These are phyloP conservation scores for Ecliptopera silaceata DNA, from an alignment of 2,888 invertebrate genomes.

Conservation along the genomic window DNA sequence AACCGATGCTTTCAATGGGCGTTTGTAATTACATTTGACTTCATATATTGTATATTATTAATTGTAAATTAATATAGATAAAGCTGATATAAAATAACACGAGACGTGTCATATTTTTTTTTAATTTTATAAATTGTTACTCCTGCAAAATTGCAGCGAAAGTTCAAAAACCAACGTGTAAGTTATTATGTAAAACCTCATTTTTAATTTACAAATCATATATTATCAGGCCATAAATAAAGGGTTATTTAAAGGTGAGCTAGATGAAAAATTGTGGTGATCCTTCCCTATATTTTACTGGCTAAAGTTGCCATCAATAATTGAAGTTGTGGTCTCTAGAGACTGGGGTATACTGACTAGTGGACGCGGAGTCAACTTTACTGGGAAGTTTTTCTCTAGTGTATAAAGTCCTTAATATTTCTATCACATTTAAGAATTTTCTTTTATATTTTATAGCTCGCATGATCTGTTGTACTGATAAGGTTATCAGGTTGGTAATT, in stretches of 20 bases:
- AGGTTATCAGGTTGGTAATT: no score
- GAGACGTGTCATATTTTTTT: conserved; percentile 11
- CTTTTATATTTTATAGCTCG: no score
- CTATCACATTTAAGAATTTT: no score
- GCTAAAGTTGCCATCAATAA: conserved; percentile 81
- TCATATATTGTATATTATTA: neutral
- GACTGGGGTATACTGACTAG: conserved; percentile 63
- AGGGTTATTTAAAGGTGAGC: conserved; percentile 62
- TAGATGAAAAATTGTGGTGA: conserved; percentile 68
- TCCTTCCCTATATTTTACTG: conserved; percentile 72
- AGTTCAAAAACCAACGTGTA: conserved; percentile 21
- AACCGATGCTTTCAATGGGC: no score
- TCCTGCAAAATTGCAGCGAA: conserved; percentile 28
- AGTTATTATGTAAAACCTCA: conserved; percentile 27
- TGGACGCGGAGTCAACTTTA: conserved; percentile 47
- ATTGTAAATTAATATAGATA: neutral
- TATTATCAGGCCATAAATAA: conserved; percentile 49
- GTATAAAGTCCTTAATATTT: conserved; percentile 20
- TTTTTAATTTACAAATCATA: conserved; percentile 36
- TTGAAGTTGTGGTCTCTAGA: conserved; percentile 72
- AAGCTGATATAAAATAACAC: conserved; percentile 5
- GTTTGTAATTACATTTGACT: no score
- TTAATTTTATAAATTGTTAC: conserved; percentile 15
- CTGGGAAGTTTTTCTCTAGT: conserved; percentile 23
- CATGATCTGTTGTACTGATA: no score